Percentiles rank a stretch among this genome's conserved stretches.
Conservation (phyloP, 2,113 vertebrate species). For the Dolichotis patagonum region DNA sequence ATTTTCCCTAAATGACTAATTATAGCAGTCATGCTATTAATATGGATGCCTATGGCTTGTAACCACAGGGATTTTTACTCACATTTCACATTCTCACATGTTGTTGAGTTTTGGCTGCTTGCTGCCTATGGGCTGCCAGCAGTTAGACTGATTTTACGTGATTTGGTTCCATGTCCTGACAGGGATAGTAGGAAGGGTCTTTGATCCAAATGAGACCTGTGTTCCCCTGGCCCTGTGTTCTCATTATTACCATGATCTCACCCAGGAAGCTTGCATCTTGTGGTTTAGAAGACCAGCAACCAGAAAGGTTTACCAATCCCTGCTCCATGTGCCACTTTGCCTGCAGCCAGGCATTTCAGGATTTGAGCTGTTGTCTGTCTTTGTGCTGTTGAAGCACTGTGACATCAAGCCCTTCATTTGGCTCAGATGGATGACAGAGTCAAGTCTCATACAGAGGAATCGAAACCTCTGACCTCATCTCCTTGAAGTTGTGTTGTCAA, state of each 20-base stretch:
- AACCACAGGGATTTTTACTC: slow-evolving; percentile 42
- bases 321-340: not conserved
- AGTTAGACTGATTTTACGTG: not conserved
- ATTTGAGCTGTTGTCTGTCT: not conserved
- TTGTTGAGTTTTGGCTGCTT: slow-evolving; percentile 29
- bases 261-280: slow-evolving; percentile 9
- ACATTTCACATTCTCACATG: not conserved
- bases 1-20: slow-evolving; percentile 63
- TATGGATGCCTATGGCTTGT: not conserved
- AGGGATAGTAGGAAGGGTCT: not conserved
- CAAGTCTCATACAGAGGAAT: not conserved
- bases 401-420: not conserved
- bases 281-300: not conserved
- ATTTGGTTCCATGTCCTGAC: slow-evolving; percentile 14
- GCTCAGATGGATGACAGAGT: not conserved
- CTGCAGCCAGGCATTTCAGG: not conserved
- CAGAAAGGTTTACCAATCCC: not conserved
- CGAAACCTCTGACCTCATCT: not conserved
- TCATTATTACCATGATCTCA: not conserved
- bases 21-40: slow-evolving; percentile 39
- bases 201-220: not conserved
- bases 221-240: not conserved
- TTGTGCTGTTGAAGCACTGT: not conserved
- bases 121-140: not conserved
- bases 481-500: not conserved